Conservation (phyloP, 2,113 vertebrate genomes). For the Trematocara variabile region DNA sequence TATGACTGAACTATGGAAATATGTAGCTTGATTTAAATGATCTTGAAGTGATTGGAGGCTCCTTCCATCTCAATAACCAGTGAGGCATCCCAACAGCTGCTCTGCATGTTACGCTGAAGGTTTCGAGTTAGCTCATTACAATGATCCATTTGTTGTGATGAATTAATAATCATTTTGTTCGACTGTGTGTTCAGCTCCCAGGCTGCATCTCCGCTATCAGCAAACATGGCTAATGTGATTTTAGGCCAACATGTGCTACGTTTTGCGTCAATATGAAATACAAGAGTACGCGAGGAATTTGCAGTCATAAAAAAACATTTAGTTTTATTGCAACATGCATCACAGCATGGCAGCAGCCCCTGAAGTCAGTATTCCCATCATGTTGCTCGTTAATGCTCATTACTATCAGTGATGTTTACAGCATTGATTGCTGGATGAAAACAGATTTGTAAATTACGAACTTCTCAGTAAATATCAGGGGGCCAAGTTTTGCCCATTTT, state of each 20-base stretch:
- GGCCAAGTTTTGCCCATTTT: neutral
- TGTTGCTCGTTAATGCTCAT: neutral
- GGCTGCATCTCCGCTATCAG: neutral
- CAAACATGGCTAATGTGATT: constrained; percentile 10
- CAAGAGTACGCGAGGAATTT: neutral
- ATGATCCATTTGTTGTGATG: constrained; percentile 8
- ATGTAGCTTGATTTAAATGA: neutral
- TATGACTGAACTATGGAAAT: neutral
- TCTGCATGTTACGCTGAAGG: neutral
- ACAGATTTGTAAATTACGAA: neutral
- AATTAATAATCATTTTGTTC: constrained; percentile 16
- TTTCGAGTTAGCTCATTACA: neutral
- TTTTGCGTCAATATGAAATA: constrained; percentile 7
- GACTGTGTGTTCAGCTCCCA: constrained; percentile 1
- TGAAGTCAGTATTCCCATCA: neutral
- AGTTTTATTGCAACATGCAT: constrained; percentile 34
- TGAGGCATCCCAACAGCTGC: neutral
- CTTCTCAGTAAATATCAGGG: neutral
- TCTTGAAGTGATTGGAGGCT: neutral
- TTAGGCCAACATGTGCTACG: neutral
- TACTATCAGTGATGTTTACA: neutral
- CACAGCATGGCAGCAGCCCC: constrained; percentile 17
- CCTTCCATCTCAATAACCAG: neutral
- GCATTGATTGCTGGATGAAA: neutral
- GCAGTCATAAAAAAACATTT: constrained; percentile 41